Evolutionary conservation across 2,888 invertebrate genomes (phyloP), one percentile per base, ranked within the genome.

Genomic region (Creontiades dilutus): DNA sequence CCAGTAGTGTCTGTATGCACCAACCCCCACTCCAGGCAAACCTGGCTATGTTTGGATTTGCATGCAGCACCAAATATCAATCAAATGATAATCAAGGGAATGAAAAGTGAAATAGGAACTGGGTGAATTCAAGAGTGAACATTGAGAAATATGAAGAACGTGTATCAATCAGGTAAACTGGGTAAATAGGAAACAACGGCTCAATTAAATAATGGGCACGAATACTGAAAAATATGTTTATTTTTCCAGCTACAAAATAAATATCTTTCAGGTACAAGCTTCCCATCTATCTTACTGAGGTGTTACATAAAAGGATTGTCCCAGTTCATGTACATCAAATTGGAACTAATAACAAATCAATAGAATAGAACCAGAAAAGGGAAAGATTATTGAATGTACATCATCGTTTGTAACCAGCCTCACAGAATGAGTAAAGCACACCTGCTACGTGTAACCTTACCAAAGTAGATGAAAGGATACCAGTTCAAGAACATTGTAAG

Each of bases 191-290:
- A 37, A 37, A 37, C 37, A 52, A 11, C 16, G 11, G 52, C 1
- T 80, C 37, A 16, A 28, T 80, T 80, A 13, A 37, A 37, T 7
- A 80, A n/a, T 80, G 37, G 27, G 23, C 23, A 82, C 23, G 16
- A 14, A 23, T 82, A n/a, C 48, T 52, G 82, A 82, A 82, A 82
- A 68, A 68, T 68, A 82, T 52, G 52, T 82, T 48, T 82, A 48
- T 82, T 82, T 47, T 82, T 52, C 82, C 47, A 82, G 52, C 82
- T 48, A 82, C 82, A 48, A 82, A 48, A 19, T 46, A 80, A 13
- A 28, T 48, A 68, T 68, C 19, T 46, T 81, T 81, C 52, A 82
- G 82, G 82, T 82, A 82, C 82, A 47, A 82, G 52, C 52, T 82
- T 82, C 82, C 47, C 27, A 82, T 0, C 7, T 37, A 37, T 37